Conservation (phyloP, 2,888 invertebrate species). For the Lottia scabra region DNA sequence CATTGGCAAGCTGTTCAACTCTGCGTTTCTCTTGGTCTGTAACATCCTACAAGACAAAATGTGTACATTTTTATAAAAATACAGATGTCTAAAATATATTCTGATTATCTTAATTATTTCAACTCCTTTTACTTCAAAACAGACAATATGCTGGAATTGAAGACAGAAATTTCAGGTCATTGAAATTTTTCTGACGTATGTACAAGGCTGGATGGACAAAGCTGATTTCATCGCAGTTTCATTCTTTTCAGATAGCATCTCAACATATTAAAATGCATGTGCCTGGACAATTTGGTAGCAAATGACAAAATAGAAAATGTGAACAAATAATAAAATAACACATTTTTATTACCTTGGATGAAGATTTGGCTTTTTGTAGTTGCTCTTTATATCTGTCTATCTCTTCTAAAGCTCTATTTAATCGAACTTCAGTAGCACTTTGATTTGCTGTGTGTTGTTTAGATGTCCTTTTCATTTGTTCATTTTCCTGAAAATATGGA, state of each 20-base stretch:
- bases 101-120: not conserved
- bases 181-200: no score
- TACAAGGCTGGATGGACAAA: no score
- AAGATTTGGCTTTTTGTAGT: conserved; percentile 60
- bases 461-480: conserved; percentile 70
- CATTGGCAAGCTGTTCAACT: conserved; percentile 64
- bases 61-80: not conserved
- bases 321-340: no score
- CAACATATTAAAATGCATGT: no score
- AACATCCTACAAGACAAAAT: conserved; percentile 46
- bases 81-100: no score
- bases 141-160: no score
- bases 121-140: no score
- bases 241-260: no score
- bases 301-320: no score
- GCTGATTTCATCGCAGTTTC: no score
- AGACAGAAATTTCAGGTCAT: no score
- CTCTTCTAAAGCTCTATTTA: conserved; percentile 73
- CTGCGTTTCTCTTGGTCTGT: conserved; percentile 63
- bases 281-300: no score
- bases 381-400: conserved; percentile 70
- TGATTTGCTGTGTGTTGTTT: conserved; percentile 69
- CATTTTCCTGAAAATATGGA: conserved; percentile 69
- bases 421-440: conserved; percentile 70
- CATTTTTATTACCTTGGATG: conserved; percentile 57